A percentile compares a stretch with the other conserved stretches of the same genome.
Conservation (phyloP, 2,888 invertebrate species). For the Rotaria sp. region DNA sequence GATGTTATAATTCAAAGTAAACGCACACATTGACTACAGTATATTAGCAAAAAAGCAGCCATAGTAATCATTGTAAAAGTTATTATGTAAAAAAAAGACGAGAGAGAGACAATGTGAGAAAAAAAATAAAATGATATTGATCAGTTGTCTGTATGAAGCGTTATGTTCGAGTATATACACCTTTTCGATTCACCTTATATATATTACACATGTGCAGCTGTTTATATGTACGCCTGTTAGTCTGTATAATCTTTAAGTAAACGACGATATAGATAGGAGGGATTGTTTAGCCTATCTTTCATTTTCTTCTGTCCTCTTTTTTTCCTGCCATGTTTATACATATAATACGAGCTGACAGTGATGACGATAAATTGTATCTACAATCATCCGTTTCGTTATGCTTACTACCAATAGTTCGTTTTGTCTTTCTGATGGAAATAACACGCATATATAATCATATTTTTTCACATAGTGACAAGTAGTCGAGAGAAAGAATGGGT, state of each 20-base stretch:
- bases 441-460: neutral
- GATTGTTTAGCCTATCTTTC: neutral
- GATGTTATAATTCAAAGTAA: neutral
- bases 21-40: neutral
- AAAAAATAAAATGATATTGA: neutral
- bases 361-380: neutral
- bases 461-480: neutral
- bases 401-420: neutral
- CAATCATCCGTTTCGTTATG: neutral
- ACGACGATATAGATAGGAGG: neutral
- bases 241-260: neutral
- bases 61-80: neutral
- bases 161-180: neutral
- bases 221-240: neutral
- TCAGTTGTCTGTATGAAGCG: neutral
- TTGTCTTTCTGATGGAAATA: neutral
- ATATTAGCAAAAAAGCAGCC: neutral
- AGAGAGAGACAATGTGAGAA: neutral
- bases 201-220: neutral
- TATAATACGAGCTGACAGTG: neutral
- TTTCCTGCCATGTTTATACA: neutral
- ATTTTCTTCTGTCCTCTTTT: neutral
- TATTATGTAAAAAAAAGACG: neutral
- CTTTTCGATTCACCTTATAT: neutral
- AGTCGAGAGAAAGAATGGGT: neutral